Evolutionary conservation across 2,113 vertebrate species (phyloP).

Genomic region (Bos indicus): DNA sequence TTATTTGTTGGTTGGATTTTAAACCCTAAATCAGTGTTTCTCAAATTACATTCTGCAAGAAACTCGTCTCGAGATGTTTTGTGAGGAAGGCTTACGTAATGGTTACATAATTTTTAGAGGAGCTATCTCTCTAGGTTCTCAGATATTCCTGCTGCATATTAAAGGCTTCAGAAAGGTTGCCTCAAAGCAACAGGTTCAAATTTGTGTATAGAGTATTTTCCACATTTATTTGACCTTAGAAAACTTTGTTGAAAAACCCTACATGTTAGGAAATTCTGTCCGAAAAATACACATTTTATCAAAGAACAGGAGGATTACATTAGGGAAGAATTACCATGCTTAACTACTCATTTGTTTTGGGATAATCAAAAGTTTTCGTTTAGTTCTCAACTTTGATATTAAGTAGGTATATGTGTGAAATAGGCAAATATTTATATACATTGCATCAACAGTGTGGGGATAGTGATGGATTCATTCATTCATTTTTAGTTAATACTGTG

Average conservation of each 20-base stretch:
- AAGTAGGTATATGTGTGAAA: not conserved
- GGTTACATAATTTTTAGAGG: not conserved
- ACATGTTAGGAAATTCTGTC: not conserved
- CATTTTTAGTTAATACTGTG: not conserved
- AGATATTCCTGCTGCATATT: not conserved
- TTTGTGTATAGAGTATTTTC: not conserved
- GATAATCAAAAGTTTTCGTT: not conserved
- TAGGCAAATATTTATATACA: not conserved
- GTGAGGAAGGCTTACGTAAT: not conserved
- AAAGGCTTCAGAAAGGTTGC: not conserved
- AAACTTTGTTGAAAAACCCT: not conserved
- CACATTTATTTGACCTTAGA: not conserved
- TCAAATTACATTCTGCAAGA: not conserved
- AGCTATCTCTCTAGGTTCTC: not conserved
- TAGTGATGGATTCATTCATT: not conserved
- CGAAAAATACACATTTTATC: not conserved
- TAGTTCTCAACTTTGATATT: not conserved
- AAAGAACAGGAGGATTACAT: not conserved
- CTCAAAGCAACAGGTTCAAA: not conserved
- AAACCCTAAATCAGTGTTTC: not conserved
- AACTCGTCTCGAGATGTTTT: not conserved
- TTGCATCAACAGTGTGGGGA: not conserved
- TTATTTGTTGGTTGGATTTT: not conserved
- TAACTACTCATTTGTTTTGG: not conserved
- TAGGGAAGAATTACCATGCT: not conserved